Evolutionary conservation across 2,113 vertebrate species (phyloP).

Genomic region (Mus pahari): DNA sequence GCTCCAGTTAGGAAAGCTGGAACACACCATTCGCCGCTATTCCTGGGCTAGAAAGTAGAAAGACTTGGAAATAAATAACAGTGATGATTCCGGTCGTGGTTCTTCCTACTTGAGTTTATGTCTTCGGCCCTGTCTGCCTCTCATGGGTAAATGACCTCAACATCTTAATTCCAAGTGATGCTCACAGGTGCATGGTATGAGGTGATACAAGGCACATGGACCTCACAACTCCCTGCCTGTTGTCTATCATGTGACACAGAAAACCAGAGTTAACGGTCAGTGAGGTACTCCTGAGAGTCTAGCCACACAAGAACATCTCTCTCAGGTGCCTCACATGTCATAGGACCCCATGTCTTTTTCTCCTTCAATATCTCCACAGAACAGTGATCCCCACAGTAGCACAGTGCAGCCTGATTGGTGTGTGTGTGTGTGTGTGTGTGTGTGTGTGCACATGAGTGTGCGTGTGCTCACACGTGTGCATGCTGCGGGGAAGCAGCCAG

Average conservation of each 20-base stretch:
- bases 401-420: not conserved
- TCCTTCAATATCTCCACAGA: not conserved
- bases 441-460: not conserved
- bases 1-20: slow-evolving; percentile 39
- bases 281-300: not conserved
- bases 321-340: rapidly evolving
- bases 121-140: not conserved
- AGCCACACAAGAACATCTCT: not conserved
- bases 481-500: not conserved
- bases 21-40: not conserved
- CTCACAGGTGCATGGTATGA: not conserved
- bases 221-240: no score
- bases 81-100: not conserved
- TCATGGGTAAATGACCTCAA: not conserved
- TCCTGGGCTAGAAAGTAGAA: not conserved
- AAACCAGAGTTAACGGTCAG: not conserved
- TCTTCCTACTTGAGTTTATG: not conserved
- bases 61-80: slow-evolving; percentile 67
- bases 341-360: rapidly evolving
- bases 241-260: rapidly evolving
- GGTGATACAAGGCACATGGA: not conserved
- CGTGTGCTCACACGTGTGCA: not conserved
- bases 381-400: rapidly evolving
- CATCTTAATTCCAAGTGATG: not conserved
- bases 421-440: no score